A percentile compares a stretch with the other conserved stretches of the same genome.
These are phyloP conservation scores for Tachysurus vachellii DNA, from an alignment of 2,113 vertebrate species.

Conservation along the genomic window DNA sequence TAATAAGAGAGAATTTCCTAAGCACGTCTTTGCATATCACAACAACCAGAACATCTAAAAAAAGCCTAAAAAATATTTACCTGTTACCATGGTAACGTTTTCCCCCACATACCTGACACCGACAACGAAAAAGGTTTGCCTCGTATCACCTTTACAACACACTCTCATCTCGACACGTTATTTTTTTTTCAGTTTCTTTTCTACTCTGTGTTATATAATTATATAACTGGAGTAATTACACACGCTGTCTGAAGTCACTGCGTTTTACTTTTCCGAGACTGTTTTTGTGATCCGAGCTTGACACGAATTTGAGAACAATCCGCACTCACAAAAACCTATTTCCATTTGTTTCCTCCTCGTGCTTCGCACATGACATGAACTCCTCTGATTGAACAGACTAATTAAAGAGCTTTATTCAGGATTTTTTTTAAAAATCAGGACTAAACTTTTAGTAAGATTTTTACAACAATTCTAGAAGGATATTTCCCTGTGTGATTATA, in stretches of 20 bases:
- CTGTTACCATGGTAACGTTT: neutral
- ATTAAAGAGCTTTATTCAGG: neutral
- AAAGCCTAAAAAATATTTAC: neutral
- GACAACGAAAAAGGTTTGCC: neutral
- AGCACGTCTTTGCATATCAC: neutral
- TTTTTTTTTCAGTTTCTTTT: neutral
- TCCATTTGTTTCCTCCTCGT: neutral
- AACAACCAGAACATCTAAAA: neutral
- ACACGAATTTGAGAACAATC: neutral
- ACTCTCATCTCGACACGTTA: neutral
- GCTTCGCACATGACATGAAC: neutral
- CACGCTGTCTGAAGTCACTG: neutral
- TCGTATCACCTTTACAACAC: neutral
- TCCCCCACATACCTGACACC: neutral
- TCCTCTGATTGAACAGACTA: neutral
- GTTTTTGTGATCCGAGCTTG: neutral
- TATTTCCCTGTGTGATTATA: no score
- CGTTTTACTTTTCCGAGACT: neutral
- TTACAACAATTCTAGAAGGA: no score
- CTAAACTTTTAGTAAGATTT: neutral
- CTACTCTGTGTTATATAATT: neutral
- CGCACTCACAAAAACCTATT: neutral
- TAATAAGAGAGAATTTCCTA: neutral
- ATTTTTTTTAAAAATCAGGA: neutral
- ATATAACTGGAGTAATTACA: neutral